A percentile compares a stretch with the other conserved stretches of the same genome.
Conservation (phyloP, 2,888 invertebrate genomes). For the Eristalinus sepulchralis region DNA sequence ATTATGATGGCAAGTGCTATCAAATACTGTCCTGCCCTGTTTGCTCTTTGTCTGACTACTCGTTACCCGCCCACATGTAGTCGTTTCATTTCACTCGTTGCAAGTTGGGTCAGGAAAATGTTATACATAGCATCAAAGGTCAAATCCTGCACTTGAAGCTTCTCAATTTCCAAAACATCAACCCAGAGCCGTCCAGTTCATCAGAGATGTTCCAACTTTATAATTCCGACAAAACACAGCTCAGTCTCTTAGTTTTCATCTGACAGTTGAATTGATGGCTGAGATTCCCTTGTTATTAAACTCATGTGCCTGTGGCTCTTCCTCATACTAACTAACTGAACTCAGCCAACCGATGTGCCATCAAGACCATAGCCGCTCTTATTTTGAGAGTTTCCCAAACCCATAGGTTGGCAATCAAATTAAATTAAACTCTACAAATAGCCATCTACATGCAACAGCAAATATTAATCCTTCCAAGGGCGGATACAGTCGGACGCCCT, state of each 20-base stretch:
- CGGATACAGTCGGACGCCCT: neutral
- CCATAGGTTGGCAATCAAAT: conserved; percentile 60
- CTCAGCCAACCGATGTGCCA: neutral
- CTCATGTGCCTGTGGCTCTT: neutral
- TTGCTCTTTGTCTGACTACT: too few species aligned
- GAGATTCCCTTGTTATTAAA: neutral
- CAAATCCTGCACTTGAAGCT: too few species aligned
- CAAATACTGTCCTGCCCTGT: too few species aligned
- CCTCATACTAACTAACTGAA: neutral
- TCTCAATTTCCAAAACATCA: too few species aligned
- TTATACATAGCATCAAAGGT: too few species aligned
- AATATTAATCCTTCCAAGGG: conserved; percentile 54
- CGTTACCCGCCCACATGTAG: too few species aligned
- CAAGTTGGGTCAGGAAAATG: too few species aligned
- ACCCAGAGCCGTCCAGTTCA: neutral
- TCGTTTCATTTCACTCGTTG: too few species aligned
- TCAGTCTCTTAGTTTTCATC: neutral
- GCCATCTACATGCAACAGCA: conserved; percentile 36
- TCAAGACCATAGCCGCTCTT: neutral
- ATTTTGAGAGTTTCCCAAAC: conserved; percentile 37
- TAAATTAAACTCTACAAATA: conserved; percentile 61
- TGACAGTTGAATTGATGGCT: neutral
- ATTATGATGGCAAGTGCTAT: too few species aligned
- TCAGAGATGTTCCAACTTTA: neutral
- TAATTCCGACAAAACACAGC: neutral